Base-by-base conservation (phyloP, 37 sponge, comb jelly and placozoan species). In the Spongilla lacustris region DNA sequence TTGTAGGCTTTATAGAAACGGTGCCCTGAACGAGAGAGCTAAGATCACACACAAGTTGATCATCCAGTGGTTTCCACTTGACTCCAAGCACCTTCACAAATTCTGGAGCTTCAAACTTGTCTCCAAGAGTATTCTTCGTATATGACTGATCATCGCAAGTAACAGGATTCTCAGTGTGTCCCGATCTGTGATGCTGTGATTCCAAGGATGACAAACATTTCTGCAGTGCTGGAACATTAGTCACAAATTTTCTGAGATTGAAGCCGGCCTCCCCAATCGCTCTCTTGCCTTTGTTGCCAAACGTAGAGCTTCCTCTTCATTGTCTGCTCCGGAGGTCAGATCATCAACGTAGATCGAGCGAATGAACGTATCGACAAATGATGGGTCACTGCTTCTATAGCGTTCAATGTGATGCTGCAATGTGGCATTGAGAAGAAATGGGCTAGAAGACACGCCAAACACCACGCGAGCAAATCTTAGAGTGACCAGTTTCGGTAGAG, bases 321-420 rank as follows among this genome's bases (percentile, higher is more conserved):
- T 24, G 77, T 75, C 35, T n/a, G 81, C 81, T 67, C 81, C 68
- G 33, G 34, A n/a, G 13, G 33, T 29, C 27, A 80, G 13, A 28
- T 80, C 35, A 34, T 81, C 82, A 68, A 81, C 82, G 32, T 81
- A 81, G 23, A 81, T 69, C n/a, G 82, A 81, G n/a, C 36, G 36
- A 35, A 67, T 23, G 23, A 81, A 67, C 36, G 4, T 23, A 69
- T 13, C 30, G 21, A 81, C 82, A 35, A 81, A 81, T 32, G 25
- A 19, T 69, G 70, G 82, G 36, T 81, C 70, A 81, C 32, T 24
- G 30, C 35, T 29, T 25, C 37, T 29, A 79, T 69, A 81, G 22
- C 31, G n/a, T 25, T 31, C 12, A 26, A 78, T 9, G 29, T 78
- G 79, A 49, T 78, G 77, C 25, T 38, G 32, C 38, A 77, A 37